A percentile compares a stretch with the other conserved stretches of the same genome.
Conservation (phyloP, 2,888 invertebrate genomes). For the Papilio protenor region DNA sequence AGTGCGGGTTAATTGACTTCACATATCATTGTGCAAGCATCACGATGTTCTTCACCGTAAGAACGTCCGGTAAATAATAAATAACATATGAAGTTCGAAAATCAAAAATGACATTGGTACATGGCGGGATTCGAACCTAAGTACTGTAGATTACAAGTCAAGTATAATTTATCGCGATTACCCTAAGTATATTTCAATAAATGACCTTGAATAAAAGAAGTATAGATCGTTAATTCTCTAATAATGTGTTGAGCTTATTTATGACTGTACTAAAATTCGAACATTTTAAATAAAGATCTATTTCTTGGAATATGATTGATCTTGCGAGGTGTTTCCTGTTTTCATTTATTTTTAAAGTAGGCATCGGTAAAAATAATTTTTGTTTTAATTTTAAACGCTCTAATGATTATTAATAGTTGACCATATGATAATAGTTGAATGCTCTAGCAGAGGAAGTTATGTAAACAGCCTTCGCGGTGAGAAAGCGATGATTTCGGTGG, state of each 20-base stretch:
- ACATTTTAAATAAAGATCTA: background rate
- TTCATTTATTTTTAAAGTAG: constrained; percentile 12
- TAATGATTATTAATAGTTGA: constrained; percentile 6
- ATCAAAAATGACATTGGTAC: no score
- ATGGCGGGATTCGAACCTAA: no score
- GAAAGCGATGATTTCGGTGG: constrained; percentile 37
- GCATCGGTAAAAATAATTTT: background rate
- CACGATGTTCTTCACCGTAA: no score
- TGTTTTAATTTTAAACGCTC: constrained; percentile 8
- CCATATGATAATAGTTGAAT: constrained; percentile 26
- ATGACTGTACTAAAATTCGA: background rate
- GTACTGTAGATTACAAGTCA: no score
- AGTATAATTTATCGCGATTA: background rate
- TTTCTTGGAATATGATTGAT: constrained; percentile 14
- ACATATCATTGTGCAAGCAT: no score
- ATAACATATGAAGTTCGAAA: no score
- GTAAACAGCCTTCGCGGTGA: constrained; percentile 17
- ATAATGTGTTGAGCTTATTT: background rate
- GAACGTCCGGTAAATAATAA: no score
- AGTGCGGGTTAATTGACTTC: no score
- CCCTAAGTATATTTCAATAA: background rate
- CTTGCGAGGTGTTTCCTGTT: constrained; percentile 17
- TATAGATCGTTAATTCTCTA: background rate
- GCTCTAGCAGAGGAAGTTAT: constrained; percentile 22
- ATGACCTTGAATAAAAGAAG: background rate